These are phyloP conservation scores for Sarcophaga caerulescens DNA, from an alignment of 2,888 invertebrate species.

Conservation along the genomic window DNA sequence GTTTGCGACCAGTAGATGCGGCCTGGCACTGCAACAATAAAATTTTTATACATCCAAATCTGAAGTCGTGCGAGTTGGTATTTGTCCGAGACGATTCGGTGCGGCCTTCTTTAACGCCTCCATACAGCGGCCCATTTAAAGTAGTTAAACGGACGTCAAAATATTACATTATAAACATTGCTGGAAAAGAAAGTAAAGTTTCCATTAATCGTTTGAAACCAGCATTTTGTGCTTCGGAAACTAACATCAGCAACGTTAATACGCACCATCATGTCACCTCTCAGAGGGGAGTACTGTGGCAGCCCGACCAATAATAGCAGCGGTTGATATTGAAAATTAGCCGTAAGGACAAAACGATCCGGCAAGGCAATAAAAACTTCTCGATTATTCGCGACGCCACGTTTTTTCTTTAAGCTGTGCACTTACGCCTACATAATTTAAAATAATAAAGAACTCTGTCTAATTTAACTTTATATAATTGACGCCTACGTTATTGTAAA, in stretches of 20 bases:
- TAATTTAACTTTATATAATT: too few relatives aligned
- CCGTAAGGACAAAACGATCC: too few relatives aligned
- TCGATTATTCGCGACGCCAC: too few relatives aligned
- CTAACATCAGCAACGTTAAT: neutral
- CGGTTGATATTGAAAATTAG: too few relatives aligned
- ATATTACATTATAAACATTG: conserved; percentile 27
- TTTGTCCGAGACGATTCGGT: conserved; percentile 67
- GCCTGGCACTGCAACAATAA: conserved; percentile 10
- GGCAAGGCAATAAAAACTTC: too few relatives aligned
- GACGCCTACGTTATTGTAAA: too few relatives aligned
- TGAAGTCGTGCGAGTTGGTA: conserved; percentile 58
- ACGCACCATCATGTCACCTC: neutral
- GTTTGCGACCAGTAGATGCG: conserved; percentile 1
- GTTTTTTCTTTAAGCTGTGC: too few relatives aligned
- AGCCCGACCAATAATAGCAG: neutral
- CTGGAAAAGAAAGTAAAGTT: neutral
- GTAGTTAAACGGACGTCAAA: conserved; percentile 54
- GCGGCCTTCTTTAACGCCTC: conserved; percentile 61
- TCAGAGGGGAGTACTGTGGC: conserved; percentile 22
- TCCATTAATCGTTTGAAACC: neutral
- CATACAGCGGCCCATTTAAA: conserved; percentile 68
- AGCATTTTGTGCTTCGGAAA: too few relatives aligned
- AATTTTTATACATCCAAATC: neutral
- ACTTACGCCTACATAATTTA: too few relatives aligned
- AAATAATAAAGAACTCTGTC: too few relatives aligned